These are phyloP conservation scores for Araneus ventricosus DNA, from an alignment of 1,140 invertebrate species.

Conservation along the genomic window DNA sequence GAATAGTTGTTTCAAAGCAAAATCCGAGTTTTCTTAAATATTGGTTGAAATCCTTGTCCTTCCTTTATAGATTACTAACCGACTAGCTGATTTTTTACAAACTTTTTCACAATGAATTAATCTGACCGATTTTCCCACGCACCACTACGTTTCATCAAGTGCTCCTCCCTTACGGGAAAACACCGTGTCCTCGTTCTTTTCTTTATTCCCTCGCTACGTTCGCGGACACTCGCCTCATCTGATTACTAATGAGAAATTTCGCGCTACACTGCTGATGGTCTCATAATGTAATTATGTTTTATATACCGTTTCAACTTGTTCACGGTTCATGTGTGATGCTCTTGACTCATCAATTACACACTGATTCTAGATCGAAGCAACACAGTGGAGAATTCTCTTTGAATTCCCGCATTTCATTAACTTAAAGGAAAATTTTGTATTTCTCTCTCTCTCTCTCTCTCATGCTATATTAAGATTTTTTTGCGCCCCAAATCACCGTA, in stretches of 20 bases:
- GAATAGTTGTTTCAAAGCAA: too few relatives aligned
- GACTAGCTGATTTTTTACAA: too few relatives aligned
- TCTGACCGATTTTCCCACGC: constrained; percentile 35
- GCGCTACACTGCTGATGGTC: neutral
- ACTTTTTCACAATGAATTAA: neutral
- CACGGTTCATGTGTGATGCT: constrained; percentile 7
- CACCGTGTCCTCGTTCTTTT: constrained; percentile 23
- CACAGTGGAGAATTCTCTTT: too few relatives aligned
- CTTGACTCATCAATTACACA: neutral
- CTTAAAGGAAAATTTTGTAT: too few relatives aligned
- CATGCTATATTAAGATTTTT: too few relatives aligned
- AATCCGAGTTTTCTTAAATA: too few relatives aligned
- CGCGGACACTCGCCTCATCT: constrained; percentile 16
- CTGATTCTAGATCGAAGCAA: neutral
- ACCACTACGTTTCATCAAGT: constrained; percentile 1
- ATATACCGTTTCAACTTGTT: neutral
- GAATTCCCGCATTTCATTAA: too few relatives aligned
- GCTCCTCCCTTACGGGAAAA: constrained; percentile 28
- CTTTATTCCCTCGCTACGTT: neutral
- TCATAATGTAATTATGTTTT: neutral
- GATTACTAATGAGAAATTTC: constrained; percentile 25
- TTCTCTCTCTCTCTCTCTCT: too few relatives aligned
- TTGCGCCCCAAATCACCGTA: too few relatives aligned
- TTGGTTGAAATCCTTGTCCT: too few relatives aligned
- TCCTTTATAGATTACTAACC: too few relatives aligned